Evolutionary conservation across 2,113 vertebrate species (phyloP).

Genomic region (Ranitomeya variabilis): DNA sequence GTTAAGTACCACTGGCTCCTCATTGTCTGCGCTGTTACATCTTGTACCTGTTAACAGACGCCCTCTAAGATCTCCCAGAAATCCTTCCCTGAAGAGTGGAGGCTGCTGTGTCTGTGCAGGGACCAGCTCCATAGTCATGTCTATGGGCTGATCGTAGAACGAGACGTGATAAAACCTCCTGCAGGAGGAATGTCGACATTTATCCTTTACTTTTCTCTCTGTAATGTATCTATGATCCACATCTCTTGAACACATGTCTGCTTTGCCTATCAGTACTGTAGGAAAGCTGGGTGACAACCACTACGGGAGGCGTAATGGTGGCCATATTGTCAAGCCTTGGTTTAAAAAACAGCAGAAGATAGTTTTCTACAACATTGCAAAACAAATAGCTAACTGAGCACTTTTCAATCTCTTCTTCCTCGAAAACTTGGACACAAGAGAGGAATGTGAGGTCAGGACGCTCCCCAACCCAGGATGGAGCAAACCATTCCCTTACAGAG

Average conservation of each 20-base stretch:
- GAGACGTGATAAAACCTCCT: no score
- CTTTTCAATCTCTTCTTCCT: conserved; percentile 19
- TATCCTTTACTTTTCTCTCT: no score
- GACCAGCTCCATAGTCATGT: no score
- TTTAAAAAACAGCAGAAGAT: background rate
- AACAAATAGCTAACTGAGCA: conserved; percentile 10
- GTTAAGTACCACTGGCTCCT: no score
- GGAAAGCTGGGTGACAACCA: background rate
- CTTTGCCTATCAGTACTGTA: background rate
- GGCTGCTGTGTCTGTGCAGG: no score
- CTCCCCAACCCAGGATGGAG: conserved; percentile 17
- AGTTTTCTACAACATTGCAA: background rate
- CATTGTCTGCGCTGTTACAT: no score
- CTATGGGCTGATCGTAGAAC: no score
- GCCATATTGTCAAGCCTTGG: background rate
- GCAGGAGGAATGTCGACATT: background rate
- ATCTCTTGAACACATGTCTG: background rate
- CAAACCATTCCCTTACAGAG: conserved; percentile 15
- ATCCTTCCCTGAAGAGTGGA: no score
- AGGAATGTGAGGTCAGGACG: background rate
- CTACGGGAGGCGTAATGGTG: background rate
- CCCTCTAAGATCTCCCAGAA: no score
- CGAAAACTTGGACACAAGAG: conserved; percentile 6
- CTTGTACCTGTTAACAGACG: no score
- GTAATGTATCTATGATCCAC: no score